phyloP scores from a whole-genome alignment of 1,140 invertebrate genomes.

The Drosophila funebris region DNA sequence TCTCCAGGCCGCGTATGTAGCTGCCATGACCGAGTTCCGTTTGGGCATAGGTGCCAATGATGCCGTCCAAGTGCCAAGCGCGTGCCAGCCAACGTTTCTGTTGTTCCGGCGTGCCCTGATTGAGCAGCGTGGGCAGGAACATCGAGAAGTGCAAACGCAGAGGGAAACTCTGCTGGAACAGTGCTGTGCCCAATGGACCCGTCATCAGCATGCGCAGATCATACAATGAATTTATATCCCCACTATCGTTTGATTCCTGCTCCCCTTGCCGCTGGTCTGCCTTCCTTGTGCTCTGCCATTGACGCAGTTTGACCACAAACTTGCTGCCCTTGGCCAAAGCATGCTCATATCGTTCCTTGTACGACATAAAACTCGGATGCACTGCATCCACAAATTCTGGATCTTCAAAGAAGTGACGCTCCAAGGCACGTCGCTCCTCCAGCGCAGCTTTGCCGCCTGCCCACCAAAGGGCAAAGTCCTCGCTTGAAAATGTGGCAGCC shows the following conservation, averaged over 20 bases:
- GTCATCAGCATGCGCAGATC: slow-evolving; percentile 85
- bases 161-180: slow-evolving; percentile 92
- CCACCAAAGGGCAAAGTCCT: slow-evolving; percentile 91
- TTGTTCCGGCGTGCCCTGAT: slow-evolving; percentile 93
- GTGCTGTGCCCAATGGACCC: slow-evolving; percentile 89
- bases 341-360: slow-evolving; percentile 93
- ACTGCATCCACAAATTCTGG: slow-evolving; percentile 88
- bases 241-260: background rate
- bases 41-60: slow-evolving; percentile 97
- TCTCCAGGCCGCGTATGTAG: slow-evolving; percentile 95
- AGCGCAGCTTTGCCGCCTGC: slow-evolving; percentile 90
- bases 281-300: slow-evolving; percentile 84
- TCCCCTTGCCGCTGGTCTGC: background rate
- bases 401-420: slow-evolving; percentile 89
- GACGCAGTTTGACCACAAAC: slow-evolving; percentile 89
- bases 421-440: slow-evolving; percentile 83
- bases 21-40: slow-evolving; percentile 98
- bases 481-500: slow-evolving; percentile 89
- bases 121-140: slow-evolving; percentile 95
- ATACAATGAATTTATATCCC: slow-evolving; percentile 36
- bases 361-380: slow-evolving; percentile 90
- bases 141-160: slow-evolving; percentile 93
- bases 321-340: slow-evolving; percentile 89
- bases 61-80: slow-evolving; percentile 90
- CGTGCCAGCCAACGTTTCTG: slow-evolving; percentile 92